Base-by-base conservation (phyloP, 2,888 invertebrate genomes). In the Tachystola acroxantha region DNA sequence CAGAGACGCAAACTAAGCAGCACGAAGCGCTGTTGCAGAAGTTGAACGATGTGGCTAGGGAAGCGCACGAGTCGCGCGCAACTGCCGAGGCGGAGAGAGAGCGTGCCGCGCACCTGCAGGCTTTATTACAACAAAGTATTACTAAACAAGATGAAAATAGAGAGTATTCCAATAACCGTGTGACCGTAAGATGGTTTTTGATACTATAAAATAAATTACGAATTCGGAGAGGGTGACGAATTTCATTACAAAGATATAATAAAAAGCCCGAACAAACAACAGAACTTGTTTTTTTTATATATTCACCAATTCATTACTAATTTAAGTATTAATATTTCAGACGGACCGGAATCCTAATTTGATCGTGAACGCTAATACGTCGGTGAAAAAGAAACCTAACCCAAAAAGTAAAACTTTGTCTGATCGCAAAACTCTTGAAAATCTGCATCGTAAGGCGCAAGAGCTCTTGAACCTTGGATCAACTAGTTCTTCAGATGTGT, bases 361-460 rank as follows among this genome's bases (percentile, higher is more conserved):
- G 25, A 27, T 46, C 4, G 24, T n/a, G 10, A 20, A 32, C 12
- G 43, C 40, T 30, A 46, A 45, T 25, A 48, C 48, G 39, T 46
- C 50, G 7, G 25, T 41, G 27, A 38, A 40, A 56, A 48, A 28
- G 58, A 57, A 50, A 24, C 9, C 7, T 4, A 7, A 14, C 2
- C 29, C 13, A 10, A 20, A 12, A 22, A 9, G 42, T 9, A 58
- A 62, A 26, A 57, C 56, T 37, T 53, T 51, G 29, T 49, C 61
- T 12, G 60, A 72, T 41, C 56, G 57, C 12, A 61, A 70, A 42
- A 72, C 70, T 2, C 64, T 85, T 2, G 72, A 78, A 52, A 72
- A 67, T 40, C 65, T 86, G 20, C 86, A 86, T 43, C 69, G 69
- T 46, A 81, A 78, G 54, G 84, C 85, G 4, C 76, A 84, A 53